phyloP scores from a whole-genome alignment of 2,113 vertebrate genomes.

The Plotosus lineatus region DNA sequence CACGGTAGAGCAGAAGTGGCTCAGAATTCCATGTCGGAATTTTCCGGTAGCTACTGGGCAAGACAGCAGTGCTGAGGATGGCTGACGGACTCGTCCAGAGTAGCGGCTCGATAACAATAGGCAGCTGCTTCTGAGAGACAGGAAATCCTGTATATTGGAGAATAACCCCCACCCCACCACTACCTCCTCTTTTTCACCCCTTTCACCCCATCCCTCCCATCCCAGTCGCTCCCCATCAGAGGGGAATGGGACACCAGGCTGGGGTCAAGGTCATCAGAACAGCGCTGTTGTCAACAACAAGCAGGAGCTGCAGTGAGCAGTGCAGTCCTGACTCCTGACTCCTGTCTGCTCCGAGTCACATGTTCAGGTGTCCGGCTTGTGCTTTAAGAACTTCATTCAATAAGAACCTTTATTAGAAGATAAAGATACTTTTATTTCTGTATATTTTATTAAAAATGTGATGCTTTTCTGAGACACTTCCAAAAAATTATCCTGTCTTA shows the following conservation, averaged over 20 bases:
- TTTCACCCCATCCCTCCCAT: constrained; percentile 9
- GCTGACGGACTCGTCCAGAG: constrained; percentile 50
- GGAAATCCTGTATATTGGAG: constrained; percentile 79
- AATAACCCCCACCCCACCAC: constrained; percentile 65
- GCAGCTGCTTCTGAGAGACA: constrained; percentile 63
- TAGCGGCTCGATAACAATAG: constrained; percentile 73
- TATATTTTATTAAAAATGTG: too few species aligned
- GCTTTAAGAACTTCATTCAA: too few species aligned
- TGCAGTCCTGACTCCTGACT: not conserved
- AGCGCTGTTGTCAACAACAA: constrained; percentile 63
- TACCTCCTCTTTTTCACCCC: too few species aligned
- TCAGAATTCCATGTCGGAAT: not conserved
- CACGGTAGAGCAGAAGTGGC: not conserved
- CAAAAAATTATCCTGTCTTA: too few species aligned
- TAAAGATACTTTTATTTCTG: too few species aligned
- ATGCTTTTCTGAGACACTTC: too few species aligned
- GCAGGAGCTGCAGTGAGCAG: constrained; percentile 25
- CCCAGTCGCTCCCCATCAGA: constrained; percentile 40
- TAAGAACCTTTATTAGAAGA: too few species aligned
- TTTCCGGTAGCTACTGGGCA: constrained; percentile 38
- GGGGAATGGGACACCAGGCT: constrained; percentile 50
- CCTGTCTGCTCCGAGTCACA: not conserved
- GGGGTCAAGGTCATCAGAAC: constrained; percentile 70
- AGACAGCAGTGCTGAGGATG: constrained; percentile 19
- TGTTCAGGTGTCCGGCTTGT: constrained; percentile 36